Evolutionary conservation across 2,113 vertebrate genomes (phyloP).

Genomic region (Myrmophylax atrothorax): DNA sequence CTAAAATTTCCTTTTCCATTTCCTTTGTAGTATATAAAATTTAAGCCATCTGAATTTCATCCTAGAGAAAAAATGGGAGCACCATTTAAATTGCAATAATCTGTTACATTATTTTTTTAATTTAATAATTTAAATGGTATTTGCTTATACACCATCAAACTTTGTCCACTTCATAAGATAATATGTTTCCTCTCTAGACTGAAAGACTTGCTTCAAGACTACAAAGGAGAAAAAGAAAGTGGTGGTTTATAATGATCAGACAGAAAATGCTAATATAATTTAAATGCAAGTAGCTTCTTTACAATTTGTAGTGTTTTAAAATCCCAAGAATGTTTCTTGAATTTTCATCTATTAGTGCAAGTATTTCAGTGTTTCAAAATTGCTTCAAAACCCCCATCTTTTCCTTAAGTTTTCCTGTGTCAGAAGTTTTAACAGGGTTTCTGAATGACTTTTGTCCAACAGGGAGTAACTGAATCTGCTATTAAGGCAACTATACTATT

Average conservation of each 20-base stretch:
- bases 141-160: background rate
- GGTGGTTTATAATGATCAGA: background rate
- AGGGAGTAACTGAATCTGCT: background rate
- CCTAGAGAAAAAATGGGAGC: background rate
- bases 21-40: background rate
- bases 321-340: background rate
- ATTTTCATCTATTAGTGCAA: background rate
- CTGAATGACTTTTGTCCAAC: background rate
- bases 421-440: background rate
- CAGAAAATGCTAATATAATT: background rate
- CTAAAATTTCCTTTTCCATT: background rate
- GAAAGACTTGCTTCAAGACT: background rate
- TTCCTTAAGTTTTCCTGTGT: background rate
- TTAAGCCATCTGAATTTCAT: background rate
- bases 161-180: background rate
- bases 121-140: background rate
- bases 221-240: background rate
- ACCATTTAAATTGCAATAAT: background rate
- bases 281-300: background rate
- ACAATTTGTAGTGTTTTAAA: background rate
- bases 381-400: background rate
- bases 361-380: background rate
- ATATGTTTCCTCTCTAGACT: background rate
- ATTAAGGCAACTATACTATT: background rate
- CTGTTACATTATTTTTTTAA: rapidly evolving